phyloP scores from a whole-genome alignment of 2,113 vertebrate species.

The Sterna hirundo region DNA sequence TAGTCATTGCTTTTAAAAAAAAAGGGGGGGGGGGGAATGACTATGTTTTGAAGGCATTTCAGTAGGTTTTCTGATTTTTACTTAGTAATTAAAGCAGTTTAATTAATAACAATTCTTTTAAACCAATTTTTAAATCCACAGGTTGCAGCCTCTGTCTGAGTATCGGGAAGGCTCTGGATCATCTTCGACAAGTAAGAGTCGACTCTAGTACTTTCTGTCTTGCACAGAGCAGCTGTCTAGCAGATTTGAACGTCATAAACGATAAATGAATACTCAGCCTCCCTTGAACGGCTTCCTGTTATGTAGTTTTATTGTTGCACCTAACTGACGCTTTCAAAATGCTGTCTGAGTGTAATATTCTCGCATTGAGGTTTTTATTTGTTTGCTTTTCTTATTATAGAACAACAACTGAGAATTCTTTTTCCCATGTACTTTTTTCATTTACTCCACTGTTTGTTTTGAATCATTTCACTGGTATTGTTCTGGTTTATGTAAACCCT shows the following conservation, averaged over 20 bases:
- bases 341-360: background rate
- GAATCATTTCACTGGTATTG: conserved; percentile 10
- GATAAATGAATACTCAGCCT: background rate
- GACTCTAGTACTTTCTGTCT: background rate
- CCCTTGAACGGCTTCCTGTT: background rate
- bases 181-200: conserved; percentile 39
- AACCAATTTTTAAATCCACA: conserved; percentile 36
- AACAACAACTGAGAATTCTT: conserved; percentile 16
- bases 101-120: background rate
- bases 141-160: background rate
- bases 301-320: background rate
- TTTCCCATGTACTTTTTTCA: conserved; percentile 8
- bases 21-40: background rate
- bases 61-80: background rate
- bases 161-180: background rate
- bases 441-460: conserved; percentile 24
- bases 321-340: background rate
- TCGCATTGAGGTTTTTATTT: conserved; percentile 9
- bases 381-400: conserved; percentile 29
- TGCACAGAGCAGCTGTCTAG: background rate
- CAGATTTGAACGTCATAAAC: background rate
- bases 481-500: conserved; percentile 8
- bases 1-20: background rate
- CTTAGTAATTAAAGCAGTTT: background rate
- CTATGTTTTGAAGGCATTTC: background rate